These are phyloP conservation scores for Rhagoletis zephyria DNA, from an alignment of 1,140 invertebrate species.

Conservation along the genomic window DNA sequence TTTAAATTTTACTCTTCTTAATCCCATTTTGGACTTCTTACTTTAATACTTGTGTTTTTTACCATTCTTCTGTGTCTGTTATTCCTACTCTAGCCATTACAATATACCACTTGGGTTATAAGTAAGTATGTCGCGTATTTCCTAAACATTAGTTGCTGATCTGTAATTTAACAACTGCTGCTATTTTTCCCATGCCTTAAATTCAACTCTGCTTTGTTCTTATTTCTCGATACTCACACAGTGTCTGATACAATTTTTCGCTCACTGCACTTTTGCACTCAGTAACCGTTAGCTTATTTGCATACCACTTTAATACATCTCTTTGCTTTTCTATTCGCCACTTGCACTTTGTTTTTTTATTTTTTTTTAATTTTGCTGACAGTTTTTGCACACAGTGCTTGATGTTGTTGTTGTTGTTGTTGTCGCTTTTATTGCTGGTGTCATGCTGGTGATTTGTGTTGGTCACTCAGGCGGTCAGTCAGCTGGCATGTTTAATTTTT, in stretches of 20 bases:
- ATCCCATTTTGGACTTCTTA: too few species aligned
- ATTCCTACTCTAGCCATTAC: too few species aligned
- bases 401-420: constrained; percentile 9
- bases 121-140: background rate
- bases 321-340: background rate
- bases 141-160: background rate
- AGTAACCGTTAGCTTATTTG: constrained; percentile 3
- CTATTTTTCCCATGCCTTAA: background rate
- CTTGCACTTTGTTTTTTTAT: background rate
- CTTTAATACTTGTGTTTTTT: too few species aligned
- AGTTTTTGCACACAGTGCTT: background rate
- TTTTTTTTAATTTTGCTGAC: background rate
- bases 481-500: background rate
- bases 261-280: constrained; percentile 1
- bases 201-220: background rate
- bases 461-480: constrained; percentile 31
- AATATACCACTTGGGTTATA: background rate
- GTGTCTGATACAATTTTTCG: background rate
- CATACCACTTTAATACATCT: constrained; percentile 35
- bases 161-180: background rate
- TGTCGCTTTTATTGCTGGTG: constrained; percentile 12
- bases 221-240: background rate
- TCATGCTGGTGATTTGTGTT: constrained; percentile 40
- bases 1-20: too few species aligned
- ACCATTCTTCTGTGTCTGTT: too few species aligned